Conservation (phyloP, 2,888 invertebrate species). For the Penaeus monodon region DNA sequence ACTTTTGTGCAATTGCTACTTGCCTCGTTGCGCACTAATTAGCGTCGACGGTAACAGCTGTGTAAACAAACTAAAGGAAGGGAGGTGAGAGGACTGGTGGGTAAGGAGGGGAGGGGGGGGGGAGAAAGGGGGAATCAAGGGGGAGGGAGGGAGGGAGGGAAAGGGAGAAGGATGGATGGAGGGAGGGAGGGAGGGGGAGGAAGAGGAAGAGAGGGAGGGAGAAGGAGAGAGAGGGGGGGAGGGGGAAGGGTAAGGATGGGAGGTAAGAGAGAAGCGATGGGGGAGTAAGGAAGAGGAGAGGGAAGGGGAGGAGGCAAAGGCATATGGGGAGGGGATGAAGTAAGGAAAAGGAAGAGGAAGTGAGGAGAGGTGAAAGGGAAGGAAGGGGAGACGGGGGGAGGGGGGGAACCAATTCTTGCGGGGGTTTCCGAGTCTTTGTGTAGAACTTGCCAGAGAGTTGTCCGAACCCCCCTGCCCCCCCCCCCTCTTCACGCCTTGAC, state of each 20-base stretch:
- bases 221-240: background rate
- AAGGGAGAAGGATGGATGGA: background rate
- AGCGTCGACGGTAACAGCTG: too few species aligned
- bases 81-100: background rate
- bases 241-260: background rate
- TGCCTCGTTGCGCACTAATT: too few species aligned
- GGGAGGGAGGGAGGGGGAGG: background rate
- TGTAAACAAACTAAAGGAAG: background rate
- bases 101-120: background rate
- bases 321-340: background rate
- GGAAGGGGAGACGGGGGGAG: background rate
- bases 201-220: background rate
- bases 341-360: background rate
- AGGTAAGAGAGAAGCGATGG: background rate
- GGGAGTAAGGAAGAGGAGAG: background rate
- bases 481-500: too few species aligned
- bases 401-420: background rate
- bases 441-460: too few species aligned
- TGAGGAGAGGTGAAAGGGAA: background rate
- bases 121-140: background rate
- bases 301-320: background rate
- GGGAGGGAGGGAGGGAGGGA: background rate
- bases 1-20: too few species aligned
- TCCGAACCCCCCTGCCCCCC: too few species aligned
- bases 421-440: too few species aligned